A percentile compares a stretch with the other conserved stretches of the same genome.
These are phyloP conservation scores for Charanyca ferruginea DNA, from an alignment of 2,888 invertebrate genomes.

Conservation along the genomic window DNA sequence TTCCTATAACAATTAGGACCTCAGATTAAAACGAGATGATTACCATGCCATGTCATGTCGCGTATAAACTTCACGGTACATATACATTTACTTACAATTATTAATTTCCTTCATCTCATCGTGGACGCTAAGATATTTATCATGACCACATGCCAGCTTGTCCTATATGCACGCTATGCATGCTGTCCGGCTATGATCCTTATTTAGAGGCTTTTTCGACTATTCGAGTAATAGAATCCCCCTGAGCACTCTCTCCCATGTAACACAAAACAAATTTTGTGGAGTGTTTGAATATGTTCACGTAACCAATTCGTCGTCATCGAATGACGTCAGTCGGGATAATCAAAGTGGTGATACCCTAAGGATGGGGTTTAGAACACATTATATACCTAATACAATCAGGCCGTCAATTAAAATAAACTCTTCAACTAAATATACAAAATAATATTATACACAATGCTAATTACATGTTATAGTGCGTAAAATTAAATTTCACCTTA, in stretches of 20 bases:
- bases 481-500: slow-evolving; percentile 44
- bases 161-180: slow-evolving; percentile 40
- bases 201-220: neutral
- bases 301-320: slow-evolving; percentile 27
- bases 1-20: neutral
- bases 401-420: slow-evolving; percentile 37
- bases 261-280: slow-evolving; percentile 2
- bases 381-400: slow-evolving; percentile 31
- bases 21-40: slow-evolving; percentile 9
- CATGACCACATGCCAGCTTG: slow-evolving; percentile 24
- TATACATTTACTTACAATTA: slow-evolving; percentile 40
- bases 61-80: slow-evolving; percentile 22
- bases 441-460: slow-evolving; percentile 50
- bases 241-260: neutral
- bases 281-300: neutral
- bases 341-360: slow-evolving; percentile 10
- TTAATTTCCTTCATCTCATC: slow-evolving; percentile 44
- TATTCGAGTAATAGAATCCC: slow-evolving; percentile 1
- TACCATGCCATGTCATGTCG: slow-evolving; percentile 25
- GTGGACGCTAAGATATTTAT: slow-evolving; percentile 46
- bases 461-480: slow-evolving; percentile 54
- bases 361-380: slow-evolving; percentile 12
- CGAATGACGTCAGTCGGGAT: slow-evolving; percentile 35
- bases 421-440: slow-evolving; percentile 50
- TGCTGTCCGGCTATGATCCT: slow-evolving; percentile 5